These are phyloP conservation scores for Ostrea edulis DNA, from an alignment of 1,140 invertebrate species.

Conservation along the genomic window DNA sequence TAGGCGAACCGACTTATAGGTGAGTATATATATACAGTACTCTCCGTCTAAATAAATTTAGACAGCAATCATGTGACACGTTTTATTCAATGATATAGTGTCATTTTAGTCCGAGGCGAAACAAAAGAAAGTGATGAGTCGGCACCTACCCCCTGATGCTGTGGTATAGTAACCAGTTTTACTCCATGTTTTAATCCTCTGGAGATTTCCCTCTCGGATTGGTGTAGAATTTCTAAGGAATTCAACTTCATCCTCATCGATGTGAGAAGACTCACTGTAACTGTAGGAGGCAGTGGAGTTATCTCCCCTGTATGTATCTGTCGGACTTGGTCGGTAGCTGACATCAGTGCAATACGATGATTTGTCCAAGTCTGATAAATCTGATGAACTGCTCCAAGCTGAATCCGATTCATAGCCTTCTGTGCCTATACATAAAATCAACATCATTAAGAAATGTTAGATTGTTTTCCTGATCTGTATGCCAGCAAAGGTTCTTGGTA, in stretches of 20 bases:
- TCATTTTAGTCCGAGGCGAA: too few species aligned
- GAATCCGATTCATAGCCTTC: not conserved
- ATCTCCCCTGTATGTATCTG: not conserved
- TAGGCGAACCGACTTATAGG: too few species aligned
- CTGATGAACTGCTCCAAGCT: not conserved
- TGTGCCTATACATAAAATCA: not conserved
- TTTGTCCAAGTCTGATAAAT: not conserved
- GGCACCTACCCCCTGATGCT: not conserved
- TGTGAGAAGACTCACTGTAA: not conserved
- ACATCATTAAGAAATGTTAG: not conserved
- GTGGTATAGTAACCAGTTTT: constrained; percentile 6
- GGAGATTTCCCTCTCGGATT: not conserved
- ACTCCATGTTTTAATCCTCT: constrained; percentile 6
- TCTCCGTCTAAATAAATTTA: too few species aligned
- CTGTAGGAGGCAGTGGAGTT: not conserved
- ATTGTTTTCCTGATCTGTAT: not conserved
- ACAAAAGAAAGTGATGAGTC: too few species aligned
- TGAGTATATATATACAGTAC: too few species aligned
- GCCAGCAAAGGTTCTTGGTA: not conserved
- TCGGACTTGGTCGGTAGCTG: not conserved
- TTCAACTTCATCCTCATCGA: constrained; percentile 1
- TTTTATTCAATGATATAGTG: too few species aligned
- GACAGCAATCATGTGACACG: too few species aligned
- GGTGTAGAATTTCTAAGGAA: constrained; percentile 22
- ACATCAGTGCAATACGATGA: not conserved